Conservation (phyloP, 1,140 invertebrate species). For the Drosophila pandora region DNA sequence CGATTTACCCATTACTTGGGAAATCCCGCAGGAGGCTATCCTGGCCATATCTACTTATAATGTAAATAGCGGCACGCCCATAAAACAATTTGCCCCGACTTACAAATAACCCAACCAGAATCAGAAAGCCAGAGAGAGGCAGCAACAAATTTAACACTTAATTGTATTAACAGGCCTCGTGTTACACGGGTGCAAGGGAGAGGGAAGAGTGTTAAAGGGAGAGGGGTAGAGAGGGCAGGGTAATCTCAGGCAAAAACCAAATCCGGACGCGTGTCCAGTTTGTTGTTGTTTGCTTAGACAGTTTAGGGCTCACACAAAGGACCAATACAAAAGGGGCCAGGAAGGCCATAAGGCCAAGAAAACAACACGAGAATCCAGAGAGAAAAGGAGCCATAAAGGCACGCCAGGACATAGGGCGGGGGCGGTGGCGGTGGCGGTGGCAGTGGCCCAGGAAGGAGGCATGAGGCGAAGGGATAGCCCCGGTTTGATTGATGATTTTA, state of each 20-base stretch:
- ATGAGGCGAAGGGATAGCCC: slow-evolving; percentile 7
- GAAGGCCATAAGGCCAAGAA: slow-evolving; percentile 35
- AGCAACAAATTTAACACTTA: slow-evolving; percentile 78
- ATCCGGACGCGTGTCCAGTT: slow-evolving; percentile 57
- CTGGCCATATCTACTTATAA: slow-evolving; percentile 53
- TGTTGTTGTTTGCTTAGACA: slow-evolving; percentile 59
- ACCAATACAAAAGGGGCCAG: slow-evolving; percentile 35
- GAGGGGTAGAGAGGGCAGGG: slow-evolving; percentile 3
- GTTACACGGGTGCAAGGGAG: neutral
- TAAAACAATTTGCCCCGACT: slow-evolving; percentile 74
- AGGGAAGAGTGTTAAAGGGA: neutral
- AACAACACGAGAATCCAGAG: slow-evolving; percentile 26
- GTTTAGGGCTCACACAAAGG: slow-evolving; percentile 55
- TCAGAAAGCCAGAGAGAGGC: slow-evolving; percentile 26
- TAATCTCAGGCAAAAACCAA: slow-evolving; percentile 49
- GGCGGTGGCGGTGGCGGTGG: neutral
- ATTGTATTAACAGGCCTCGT: slow-evolving; percentile 70
- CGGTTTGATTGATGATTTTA: slow-evolving; percentile 79
- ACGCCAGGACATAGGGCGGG: neutral
- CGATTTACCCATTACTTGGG: slow-evolving; percentile 16
- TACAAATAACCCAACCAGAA: slow-evolving; percentile 59
- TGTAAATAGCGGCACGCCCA: slow-evolving; percentile 72
- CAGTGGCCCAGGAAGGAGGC: slow-evolving; percentile 1
- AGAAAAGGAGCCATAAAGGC: slow-evolving; percentile 4
- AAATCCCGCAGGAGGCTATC: slow-evolving; percentile 29